phyloP scores from a whole-genome alignment of 2,113 vertebrate species.

The Corydoras sp. region DNA sequence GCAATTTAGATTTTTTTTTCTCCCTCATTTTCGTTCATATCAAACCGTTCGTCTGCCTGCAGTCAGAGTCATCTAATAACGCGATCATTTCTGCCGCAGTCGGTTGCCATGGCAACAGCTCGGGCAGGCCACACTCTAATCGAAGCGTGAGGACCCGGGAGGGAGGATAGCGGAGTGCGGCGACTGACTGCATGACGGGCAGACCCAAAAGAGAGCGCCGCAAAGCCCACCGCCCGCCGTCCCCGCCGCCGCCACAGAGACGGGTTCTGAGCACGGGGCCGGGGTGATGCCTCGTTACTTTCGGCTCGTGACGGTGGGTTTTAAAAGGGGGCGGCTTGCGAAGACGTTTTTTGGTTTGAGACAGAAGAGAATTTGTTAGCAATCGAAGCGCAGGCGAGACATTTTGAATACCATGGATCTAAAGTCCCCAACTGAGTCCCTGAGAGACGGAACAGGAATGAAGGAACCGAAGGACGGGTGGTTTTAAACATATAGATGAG shows the following conservation, averaged over 20 bases:
- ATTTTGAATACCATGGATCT: too few relatives aligned
- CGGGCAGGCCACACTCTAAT: conserved; percentile 32
- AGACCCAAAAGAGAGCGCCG: conserved; percentile 19
- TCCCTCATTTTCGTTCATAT: conserved; percentile 38
- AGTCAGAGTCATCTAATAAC: conserved; percentile 72
- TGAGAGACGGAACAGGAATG: too few relatives aligned
- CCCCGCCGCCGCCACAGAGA: conserved; percentile 2
- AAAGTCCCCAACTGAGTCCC: too few relatives aligned
- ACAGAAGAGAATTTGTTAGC: too few relatives aligned
- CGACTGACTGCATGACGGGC: conserved; percentile 30
- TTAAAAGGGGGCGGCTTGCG: too few relatives aligned
- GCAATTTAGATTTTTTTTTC: neutral
- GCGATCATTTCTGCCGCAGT: conserved; percentile 71
- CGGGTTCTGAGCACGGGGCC: conserved; percentile 4
- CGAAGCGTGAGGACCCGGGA: conserved; percentile 29
- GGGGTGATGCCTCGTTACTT: too few relatives aligned
- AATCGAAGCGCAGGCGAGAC: too few relatives aligned
- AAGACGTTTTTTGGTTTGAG: too few relatives aligned
- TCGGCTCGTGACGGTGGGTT: too few relatives aligned
- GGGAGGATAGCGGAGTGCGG: conserved; percentile 22
- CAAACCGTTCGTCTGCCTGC: conserved; percentile 56
- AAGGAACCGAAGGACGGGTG: too few relatives aligned
- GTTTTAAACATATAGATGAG: too few relatives aligned
- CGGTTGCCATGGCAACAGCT: conserved; percentile 58
- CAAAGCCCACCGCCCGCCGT: neutral